Conservation (phyloP, 1,140 invertebrate genomes). For the Oryzaephilus surinamensis region DNA sequence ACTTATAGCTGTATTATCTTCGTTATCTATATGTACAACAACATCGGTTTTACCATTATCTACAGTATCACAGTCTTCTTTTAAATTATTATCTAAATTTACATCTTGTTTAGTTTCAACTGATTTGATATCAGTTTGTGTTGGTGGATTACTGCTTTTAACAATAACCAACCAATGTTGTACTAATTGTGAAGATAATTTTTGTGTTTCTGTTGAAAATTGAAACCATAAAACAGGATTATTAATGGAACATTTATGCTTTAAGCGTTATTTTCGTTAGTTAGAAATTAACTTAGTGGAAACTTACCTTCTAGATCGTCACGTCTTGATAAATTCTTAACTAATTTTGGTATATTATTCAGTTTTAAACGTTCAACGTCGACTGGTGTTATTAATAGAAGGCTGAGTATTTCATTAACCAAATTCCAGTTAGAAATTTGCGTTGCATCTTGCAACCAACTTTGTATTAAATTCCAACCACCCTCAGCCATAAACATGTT, state of each 20-base stretch:
- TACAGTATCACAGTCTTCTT: constrained; percentile 7
- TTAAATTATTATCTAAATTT: constrained; percentile 1
- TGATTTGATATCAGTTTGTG: constrained; percentile 4
- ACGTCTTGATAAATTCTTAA: constrained; percentile 79
- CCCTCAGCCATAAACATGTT: constrained; percentile 80
- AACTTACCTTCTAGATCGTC: constrained; percentile 62
- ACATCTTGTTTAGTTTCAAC: constrained; percentile 4
- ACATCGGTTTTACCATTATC: constrained; percentile 2
- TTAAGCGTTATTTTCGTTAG: constrained; percentile 2
- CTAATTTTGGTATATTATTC: constrained; percentile 82
- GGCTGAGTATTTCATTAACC: constrained; percentile 71
- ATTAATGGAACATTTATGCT: constrained; percentile 1
- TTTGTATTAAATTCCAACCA: constrained; percentile 80
- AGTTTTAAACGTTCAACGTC: constrained; percentile 80
- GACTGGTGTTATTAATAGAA: constrained; percentile 75
- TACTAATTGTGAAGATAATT: constrained; percentile 68
- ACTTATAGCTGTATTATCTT: constrained; percentile 15
- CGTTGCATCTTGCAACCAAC: constrained; percentile 80
- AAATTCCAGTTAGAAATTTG: constrained; percentile 73
- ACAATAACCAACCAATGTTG: constrained; percentile 84
- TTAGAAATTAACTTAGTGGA: background rate
- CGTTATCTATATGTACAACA: constrained; percentile 3
- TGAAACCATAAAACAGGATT: background rate
- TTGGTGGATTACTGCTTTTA: constrained; percentile 45
- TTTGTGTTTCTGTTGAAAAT: constrained; percentile 26